phyloP scores from a whole-genome alignment of 2,113 vertebrate genomes.

The Chaenocephalus aceratus region DNA sequence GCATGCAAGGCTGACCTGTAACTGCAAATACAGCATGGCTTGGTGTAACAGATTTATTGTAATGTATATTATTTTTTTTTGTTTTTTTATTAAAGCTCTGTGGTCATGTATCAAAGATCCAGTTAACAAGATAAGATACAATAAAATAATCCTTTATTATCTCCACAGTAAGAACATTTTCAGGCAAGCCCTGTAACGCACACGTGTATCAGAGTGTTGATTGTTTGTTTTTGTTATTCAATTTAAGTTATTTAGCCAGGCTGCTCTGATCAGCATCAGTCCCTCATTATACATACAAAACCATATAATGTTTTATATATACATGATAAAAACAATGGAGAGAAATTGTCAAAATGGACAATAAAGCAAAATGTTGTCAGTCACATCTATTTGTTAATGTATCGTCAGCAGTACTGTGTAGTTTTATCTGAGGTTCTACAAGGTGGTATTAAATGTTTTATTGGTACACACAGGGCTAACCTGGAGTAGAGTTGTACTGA shows the following conservation, averaged over 20 bases:
- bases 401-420: background rate
- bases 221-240: background rate
- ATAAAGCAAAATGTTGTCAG: background rate
- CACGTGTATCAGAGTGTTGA: background rate
- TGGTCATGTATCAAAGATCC: background rate
- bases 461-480: background rate
- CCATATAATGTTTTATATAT: background rate
- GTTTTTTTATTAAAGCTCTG: background rate
- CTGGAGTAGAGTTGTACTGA: background rate
- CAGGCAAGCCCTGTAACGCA: background rate
- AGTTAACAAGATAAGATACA: background rate
- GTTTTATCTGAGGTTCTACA: background rate
- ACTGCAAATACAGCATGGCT: background rate
- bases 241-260: background rate
- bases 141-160: no score
- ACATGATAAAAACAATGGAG: background rate
- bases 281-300: background rate
- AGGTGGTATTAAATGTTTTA: conserved; percentile 16
- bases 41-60: background rate
- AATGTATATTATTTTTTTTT: background rate
- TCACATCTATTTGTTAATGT: background rate
- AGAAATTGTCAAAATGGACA: background rate
- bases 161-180: no score
- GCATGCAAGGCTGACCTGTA: conserved; percentile 19
- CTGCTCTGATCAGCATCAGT: background rate